These are phyloP conservation scores for Tylochromis polylepis DNA, from an alignment of 2,113 vertebrate genomes.

Conservation along the genomic window DNA sequence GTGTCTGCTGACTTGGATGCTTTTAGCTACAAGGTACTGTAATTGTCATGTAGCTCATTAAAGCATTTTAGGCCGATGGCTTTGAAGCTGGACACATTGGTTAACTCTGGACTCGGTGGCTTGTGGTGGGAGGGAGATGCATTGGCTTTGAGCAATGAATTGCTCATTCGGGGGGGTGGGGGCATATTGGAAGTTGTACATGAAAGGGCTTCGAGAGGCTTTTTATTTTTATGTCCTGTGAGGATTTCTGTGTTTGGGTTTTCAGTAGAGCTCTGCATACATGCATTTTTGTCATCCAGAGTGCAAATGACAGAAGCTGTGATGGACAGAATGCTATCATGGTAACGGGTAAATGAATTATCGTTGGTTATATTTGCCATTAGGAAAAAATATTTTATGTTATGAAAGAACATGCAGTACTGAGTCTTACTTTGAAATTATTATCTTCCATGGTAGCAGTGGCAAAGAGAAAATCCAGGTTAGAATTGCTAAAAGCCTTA, in stretches of 20 bases:
- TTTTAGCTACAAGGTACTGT: neutral
- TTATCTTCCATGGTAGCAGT: neutral
- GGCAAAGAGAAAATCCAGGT: neutral
- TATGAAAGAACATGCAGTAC: neutral
- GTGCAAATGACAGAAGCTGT: neutral
- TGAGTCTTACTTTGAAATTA: neutral
- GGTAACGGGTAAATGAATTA: neutral
- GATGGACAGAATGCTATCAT: neutral
- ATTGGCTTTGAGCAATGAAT: neutral
- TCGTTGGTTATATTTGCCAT: neutral
- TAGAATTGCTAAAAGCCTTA: neutral
- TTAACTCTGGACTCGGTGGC: neutral
- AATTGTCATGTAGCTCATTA: slow-evolving; percentile 32
- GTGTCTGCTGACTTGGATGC: neutral
- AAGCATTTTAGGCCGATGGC: neutral
- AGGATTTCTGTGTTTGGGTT: neutral
- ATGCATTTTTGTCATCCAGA: neutral
- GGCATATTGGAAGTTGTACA: neutral
- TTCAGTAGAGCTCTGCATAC: neutral
- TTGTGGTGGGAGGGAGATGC: slow-evolving; percentile 13
- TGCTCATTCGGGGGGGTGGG: neutral
- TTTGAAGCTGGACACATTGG: slow-evolving; percentile 17
- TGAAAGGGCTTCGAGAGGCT: neutral
- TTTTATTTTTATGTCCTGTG: neutral
- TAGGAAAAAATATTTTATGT: neutral